Evolutionary conservation across 2,888 invertebrate genomes (phyloP).

Genomic region (Deilephila elpenor): DNA sequence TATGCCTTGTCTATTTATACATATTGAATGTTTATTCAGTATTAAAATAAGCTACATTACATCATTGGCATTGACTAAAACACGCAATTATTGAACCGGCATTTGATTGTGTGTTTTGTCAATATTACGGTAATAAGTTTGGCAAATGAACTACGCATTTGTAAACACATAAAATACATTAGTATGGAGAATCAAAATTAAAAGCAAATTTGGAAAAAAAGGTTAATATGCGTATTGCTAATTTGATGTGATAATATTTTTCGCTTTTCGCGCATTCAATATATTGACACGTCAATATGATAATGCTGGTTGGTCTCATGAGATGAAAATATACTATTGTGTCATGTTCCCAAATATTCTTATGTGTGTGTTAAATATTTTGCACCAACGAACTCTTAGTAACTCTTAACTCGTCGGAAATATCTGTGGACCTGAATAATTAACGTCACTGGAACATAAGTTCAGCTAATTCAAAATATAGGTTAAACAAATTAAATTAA

Average conservation of each 20-base stretch:
- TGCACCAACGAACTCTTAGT: too few relatives aligned
- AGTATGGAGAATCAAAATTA: not conserved
- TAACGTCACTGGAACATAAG: too few relatives aligned
- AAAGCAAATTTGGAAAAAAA: not conserved
- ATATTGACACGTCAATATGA: not conserved
- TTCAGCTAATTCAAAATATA: too few relatives aligned
- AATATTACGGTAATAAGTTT: not conserved
- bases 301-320: too few relatives aligned
- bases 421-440: too few relatives aligned
- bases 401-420: too few relatives aligned
- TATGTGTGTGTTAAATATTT: too few relatives aligned
- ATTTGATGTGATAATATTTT: not conserved
- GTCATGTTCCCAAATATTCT: too few relatives aligned
- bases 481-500: too few relatives aligned
- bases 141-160: not conserved
- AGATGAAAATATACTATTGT: too few relatives aligned
- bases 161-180: not conserved
- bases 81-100: not conserved
- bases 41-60: slow-evolving; percentile 3
- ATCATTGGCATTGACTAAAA: slow-evolving; percentile 1
- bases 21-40: too few relatives aligned
- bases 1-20: too few relatives aligned
- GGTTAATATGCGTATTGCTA: not conserved
- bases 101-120: not conserved
- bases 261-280: not conserved